phyloP scores from a whole-genome alignment of 2,113 vertebrate species.

The Oxyruncus cristatus region DNA sequence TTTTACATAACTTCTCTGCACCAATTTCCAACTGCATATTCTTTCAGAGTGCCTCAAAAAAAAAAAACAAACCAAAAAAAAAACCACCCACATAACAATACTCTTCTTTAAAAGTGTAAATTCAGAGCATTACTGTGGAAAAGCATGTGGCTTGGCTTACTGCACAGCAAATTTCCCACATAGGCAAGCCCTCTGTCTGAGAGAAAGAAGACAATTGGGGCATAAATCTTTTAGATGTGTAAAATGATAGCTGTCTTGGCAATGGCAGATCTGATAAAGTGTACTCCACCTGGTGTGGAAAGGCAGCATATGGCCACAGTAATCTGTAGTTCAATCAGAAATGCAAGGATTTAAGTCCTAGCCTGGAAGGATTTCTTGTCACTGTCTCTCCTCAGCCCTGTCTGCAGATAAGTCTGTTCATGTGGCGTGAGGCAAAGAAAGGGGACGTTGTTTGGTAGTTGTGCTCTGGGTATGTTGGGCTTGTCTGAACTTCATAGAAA shows the following conservation, averaged over 20 bases:
- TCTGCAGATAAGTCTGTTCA: not conserved
- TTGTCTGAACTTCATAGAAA: not conserved
- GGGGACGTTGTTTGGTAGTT: not conserved
- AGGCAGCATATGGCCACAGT: slow-evolving; percentile 43
- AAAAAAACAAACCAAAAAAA: too few relatives aligned
- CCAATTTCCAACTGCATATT: not conserved
- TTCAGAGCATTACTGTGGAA: not conserved
- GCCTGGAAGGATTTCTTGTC: slow-evolving; percentile 13
- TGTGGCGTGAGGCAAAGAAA: not conserved
- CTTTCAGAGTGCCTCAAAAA: not conserved
- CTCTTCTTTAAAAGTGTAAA: not conserved
- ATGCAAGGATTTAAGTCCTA: not conserved
- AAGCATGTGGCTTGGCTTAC: slow-evolving; percentile 14
- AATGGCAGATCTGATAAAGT: slow-evolving; percentile 43
- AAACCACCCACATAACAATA: not conserved
- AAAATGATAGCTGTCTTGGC: slow-evolving; percentile 62
- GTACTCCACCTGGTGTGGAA: slow-evolving; percentile 59
- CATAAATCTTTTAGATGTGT: slow-evolving; percentile 54
- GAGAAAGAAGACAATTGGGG: slow-evolving; percentile 12
- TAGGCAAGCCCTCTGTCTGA: not conserved
- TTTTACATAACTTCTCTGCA: not conserved
- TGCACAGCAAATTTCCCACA: slow-evolving; percentile 24
- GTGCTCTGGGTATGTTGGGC: not conserved
- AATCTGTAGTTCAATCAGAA: slow-evolving; percentile 47
- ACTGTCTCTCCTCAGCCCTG: not conserved